A percentile compares a stretch with the other conserved stretches of the same genome.
These are phyloP conservation scores for Rhynchophorus ferrugineus DNA, from an alignment of 1,140 invertebrate species.

Conservation along the genomic window DNA sequence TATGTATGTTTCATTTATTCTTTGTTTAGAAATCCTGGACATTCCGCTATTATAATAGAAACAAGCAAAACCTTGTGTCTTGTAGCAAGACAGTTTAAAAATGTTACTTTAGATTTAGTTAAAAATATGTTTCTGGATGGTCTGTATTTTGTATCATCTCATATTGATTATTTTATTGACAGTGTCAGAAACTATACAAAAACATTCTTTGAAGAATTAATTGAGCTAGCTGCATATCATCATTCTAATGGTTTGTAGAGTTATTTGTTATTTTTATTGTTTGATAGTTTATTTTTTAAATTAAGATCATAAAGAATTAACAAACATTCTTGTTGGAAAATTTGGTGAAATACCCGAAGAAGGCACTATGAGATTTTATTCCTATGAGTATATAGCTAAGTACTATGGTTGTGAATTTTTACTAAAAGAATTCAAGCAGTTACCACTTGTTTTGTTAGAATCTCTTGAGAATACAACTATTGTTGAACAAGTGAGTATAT, in stretches of 20 bases:
- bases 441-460: slow-evolving; percentile 17
- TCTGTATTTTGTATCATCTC: slow-evolving; percentile 18
- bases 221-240: slow-evolving; percentile 21
- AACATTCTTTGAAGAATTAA: slow-evolving; percentile 22
- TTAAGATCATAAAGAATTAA: slow-evolving; percentile 15
- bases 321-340: slow-evolving; percentile 16
- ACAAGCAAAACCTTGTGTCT: slow-evolving; percentile 15
- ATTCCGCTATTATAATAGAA: slow-evolving; percentile 18
- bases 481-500: slow-evolving; percentile 18
- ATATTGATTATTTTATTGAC: slow-evolving; percentile 24
- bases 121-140: slow-evolving; percentile 18
- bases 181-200: slow-evolving; percentile 20
- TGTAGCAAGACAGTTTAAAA: slow-evolving; percentile 19
- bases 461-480: slow-evolving; percentile 12
- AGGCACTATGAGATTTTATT: slow-evolving; percentile 16
- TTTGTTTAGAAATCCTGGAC: slow-evolving; percentile 18
- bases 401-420: slow-evolving; percentile 19
- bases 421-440: slow-evolving; percentile 18
- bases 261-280: too few relatives aligned
- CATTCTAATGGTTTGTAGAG: slow-evolving; percentile 13
- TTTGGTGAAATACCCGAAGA: slow-evolving; percentile 14
- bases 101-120: slow-evolving; percentile 14
- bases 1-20: slow-evolving; percentile 1
- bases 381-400: slow-evolving; percentile 17
- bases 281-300: slow-evolving; percentile 1